Base-by-base conservation (phyloP, 2,113 vertebrate genomes). In the Centrocercus urophasianus region DNA sequence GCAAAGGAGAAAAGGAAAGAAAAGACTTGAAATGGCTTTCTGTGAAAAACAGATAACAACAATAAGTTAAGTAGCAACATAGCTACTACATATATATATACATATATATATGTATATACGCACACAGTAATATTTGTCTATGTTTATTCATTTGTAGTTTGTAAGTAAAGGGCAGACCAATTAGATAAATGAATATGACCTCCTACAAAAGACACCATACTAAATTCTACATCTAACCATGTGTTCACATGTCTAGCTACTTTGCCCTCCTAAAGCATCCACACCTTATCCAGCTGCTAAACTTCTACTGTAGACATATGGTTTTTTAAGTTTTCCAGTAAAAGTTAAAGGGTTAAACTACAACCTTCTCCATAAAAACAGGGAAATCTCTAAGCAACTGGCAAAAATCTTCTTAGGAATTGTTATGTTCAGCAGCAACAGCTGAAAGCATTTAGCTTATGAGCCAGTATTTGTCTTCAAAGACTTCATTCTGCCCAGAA, bases 401-500 rank as follows among this genome's bases (percentile, higher is more conserved):
- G 89, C 87, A 89, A 93, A 97, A 95, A 88, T 91, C 75, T 86
- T 93, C 78, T 83, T 83, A 94, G 65, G 85, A 93, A 93, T 95
- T 91, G 89, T 96, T 96, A 74, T 86, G 82, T 86, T 89, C 85
- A 88, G 87, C 93, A 94, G 91, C 71, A 89, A 93, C 93, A 97
- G 93, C 95, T 96, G 95, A 97, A 97, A 96, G 52, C 91, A 86
- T 95, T 97, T 97, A 96, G 82, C 91, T 97, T 95, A 93, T 93
- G 91, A 95, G 94, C 87, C 95, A 96, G 91, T 77, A 95, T 93
- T 91, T 93, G 81, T 88, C 94, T 96, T 95, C 95, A 97, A 96
- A 95, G 95, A 50, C 82, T 95, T 77, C 38, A 61, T 91, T 95
- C 91, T 97, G 87, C 88, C 93, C 87, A 93, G 95, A 92, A 85